Evolutionary conservation across 2,888 invertebrate species (phyloP), one percentile per base, ranked within the genome.

Genomic region (Villa cingulata): DNA sequence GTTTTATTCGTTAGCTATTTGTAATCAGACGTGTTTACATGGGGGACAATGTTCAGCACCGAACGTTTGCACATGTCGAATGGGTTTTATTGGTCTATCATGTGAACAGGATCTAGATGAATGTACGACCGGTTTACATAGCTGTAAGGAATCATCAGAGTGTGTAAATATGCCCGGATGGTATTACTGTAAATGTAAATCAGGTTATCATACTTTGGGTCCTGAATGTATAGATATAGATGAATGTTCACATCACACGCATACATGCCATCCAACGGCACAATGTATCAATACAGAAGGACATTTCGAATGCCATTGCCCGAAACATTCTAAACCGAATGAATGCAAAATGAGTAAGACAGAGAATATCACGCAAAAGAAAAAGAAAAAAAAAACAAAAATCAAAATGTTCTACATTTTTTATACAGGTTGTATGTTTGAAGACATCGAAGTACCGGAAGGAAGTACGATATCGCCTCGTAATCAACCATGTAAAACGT

Each of bases 131-230:
- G 77, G 78, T 53, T 72, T 77, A 46, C 78, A 82, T 59, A 74
- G 79, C 51, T 90, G 90, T 70, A 81, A 82, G 56, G 74, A 77
- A 55, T 78, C 83, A 56, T 85, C 88, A 45, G 73, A 75, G 46
- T 90, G 90, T 70, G 78, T 87, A 68, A 90, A 90, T 71, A 84
- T 84, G 75, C 87, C 87, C 39, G 90, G 90, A 57, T 88, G 87
- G 78, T 88, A 86, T 72, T 84, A 86, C 68, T 91, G 91, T 70
- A 80, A 84, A 58, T 90, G 90, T 68, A 78, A 80, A 55, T 75
- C 78, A 48, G 90, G 90, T 5, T 90, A 83, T 70, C 75, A 77
- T 18, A 76, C 77, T 50, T 74, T 74, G 38, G 65, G 73, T 41
- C 68, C 71, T 55, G 74, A 74, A 60, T 74, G 73, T 63, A 73